These are phyloP conservation scores for Vultur gryphus DNA, from an alignment of 2,797 vertebrate genomes.

Conservation along the genomic window DNA sequence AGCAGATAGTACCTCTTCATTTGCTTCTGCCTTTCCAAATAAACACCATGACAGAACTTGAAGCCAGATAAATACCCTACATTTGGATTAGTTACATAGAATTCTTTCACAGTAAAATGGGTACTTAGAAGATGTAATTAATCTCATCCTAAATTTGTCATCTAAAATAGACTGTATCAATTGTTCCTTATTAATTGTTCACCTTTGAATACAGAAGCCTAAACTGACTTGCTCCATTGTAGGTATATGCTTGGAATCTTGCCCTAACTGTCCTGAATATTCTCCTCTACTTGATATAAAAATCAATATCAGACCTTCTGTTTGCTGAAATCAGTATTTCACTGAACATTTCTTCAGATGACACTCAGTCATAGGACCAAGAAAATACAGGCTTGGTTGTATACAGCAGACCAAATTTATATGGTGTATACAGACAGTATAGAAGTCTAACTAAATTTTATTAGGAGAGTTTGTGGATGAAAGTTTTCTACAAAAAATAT, in stretches of 20 bases:
- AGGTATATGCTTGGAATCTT: background rate
- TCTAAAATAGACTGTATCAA: background rate
- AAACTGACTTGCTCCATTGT: background rate
- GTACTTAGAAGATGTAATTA: background rate
- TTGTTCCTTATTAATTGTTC: background rate
- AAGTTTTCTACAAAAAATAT: background rate
- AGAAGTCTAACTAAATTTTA: background rate
- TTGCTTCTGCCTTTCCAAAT: background rate
- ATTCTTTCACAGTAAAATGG: background rate
- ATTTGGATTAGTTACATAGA: background rate
- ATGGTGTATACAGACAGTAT: background rate
- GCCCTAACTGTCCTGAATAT: background rate
- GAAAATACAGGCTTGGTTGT: background rate
- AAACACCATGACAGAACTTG: background rate
- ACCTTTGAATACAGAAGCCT: background rate
- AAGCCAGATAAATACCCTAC: background rate
- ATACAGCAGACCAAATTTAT: background rate
- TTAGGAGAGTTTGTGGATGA: background rate
- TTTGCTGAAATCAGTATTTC: background rate
- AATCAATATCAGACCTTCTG: background rate
- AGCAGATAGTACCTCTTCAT: background rate
- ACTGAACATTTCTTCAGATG: background rate
- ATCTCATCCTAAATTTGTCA: background rate
- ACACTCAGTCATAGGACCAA: background rate
- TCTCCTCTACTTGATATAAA: background rate